phyloP scores from a whole-genome alignment of 2,888 invertebrate species.

The Melinaea menophilus region DNA sequence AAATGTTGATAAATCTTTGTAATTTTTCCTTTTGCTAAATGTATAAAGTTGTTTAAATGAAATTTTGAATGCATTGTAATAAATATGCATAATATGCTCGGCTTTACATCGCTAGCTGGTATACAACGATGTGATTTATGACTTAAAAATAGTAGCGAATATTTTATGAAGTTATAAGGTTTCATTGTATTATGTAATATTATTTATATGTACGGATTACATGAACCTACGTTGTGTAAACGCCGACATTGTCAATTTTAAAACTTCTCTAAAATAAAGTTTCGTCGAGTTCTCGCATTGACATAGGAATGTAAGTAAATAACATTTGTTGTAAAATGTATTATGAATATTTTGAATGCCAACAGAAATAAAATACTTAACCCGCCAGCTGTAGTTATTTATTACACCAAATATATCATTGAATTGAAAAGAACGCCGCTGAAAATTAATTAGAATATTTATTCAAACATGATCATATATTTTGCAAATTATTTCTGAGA shows the following conservation, averaged over 20 bases:
- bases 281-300: conserved; percentile 63
- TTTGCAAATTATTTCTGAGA: too few species aligned
- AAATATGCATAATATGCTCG: neutral
- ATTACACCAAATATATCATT: neutral
- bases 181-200: conserved; percentile 17
- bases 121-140: neutral
- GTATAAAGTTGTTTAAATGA: neutral
- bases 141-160: neutral
- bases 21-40: too few species aligned
- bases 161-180: neutral
- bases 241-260: conserved; percentile 73
- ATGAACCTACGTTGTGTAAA: conserved; percentile 38
- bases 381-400: conserved; percentile 36
- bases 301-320: conserved; percentile 57
- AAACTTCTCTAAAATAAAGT: conserved; percentile 65
- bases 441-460: too few species aligned
- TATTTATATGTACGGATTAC: conserved; percentile 21
- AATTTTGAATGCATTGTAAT: neutral
- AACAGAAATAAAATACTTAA: conserved; percentile 66
- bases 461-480: too few species aligned
- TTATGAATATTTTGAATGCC: conserved; percentile 71
- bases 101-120: neutral
- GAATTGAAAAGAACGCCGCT: too few species aligned
- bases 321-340: conserved; percentile 74
- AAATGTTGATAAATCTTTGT: too few species aligned